Percentiles rank a stretch among this genome's conserved stretches.
These are phyloP conservation scores for Mesitornis unicolor DNA, from an alignment of 2,113 vertebrate genomes.

Conservation along the genomic window DNA sequence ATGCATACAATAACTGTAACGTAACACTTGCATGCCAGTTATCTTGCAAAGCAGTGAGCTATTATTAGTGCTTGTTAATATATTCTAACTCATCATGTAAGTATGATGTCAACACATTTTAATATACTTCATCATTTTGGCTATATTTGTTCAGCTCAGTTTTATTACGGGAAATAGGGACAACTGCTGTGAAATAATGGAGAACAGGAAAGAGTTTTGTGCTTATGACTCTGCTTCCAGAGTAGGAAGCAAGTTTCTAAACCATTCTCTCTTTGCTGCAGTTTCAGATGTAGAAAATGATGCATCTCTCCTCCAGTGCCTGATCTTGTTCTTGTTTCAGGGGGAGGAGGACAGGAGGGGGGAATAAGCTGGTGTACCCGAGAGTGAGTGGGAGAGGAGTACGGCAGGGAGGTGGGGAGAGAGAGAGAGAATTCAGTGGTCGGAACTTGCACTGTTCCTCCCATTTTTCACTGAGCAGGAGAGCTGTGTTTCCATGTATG, in stretches of 20 bases:
- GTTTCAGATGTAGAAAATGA: not conserved
- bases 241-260: not conserved
- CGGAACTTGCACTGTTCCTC: not conserved
- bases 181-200: conserved; percentile 12
- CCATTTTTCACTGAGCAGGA: not conserved
- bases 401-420: not conserved
- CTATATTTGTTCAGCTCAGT: conserved; percentile 37
- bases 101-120: conserved; percentile 74
- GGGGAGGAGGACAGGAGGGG: not conserved
- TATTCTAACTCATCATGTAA: conserved; percentile 57
- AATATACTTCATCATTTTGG: conserved; percentile 68
- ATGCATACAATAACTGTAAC: conserved; percentile 73
- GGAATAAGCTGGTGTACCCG: not conserved
- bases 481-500: not conserved
- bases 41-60: conserved; percentile 57
- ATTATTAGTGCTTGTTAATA: conserved; percentile 70
- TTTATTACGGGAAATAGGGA: conserved; percentile 26
- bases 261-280: not conserved
- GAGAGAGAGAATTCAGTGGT: not conserved
- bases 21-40: conserved; percentile 67
- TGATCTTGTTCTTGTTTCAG: not conserved
- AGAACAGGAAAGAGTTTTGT: not conserved
- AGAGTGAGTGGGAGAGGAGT: not conserved
- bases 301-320: not conserved
- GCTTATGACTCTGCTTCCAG: not conserved